A percentile compares a stretch with the other conserved stretches of the same genome.
Evolutionary conservation across 1,140 invertebrate species (phyloP).

Genomic region (Procambarus virginalis): DNA sequence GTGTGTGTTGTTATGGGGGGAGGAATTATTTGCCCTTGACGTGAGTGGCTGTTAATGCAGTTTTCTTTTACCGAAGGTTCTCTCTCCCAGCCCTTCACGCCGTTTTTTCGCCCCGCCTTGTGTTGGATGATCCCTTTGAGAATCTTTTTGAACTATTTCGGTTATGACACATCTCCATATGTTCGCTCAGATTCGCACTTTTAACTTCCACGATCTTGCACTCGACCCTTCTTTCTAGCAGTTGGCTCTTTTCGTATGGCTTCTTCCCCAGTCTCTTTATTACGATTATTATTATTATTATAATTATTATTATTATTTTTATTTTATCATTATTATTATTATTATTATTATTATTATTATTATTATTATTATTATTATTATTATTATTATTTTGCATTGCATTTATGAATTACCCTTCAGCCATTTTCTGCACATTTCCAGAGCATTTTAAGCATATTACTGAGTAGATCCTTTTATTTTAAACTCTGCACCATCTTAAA

Average conservation of each 20-base stretch:
- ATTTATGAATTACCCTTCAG: background rate
- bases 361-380: too few species aligned
- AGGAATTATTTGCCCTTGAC: slow-evolving; percentile 14
- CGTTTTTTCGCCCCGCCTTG: slow-evolving; percentile 11
- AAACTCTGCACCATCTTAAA: background rate
- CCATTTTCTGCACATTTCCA: slow-evolving; percentile 6
- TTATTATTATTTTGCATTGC: background rate
- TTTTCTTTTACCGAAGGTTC: background rate
- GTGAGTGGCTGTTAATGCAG: background rate
- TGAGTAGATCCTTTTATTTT: background rate
- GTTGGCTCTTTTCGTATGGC: background rate
- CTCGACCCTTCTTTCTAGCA: background rate
- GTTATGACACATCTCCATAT: slow-evolving; percentile 3
- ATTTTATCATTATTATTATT: too few species aligned
- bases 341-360: too few species aligned
- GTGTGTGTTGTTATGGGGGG: slow-evolving; percentile 17
- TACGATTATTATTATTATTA: background rate
- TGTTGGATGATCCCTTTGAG: background rate
- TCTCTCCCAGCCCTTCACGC: background rate
- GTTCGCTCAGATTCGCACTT: background rate
- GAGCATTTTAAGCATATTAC: slow-evolving; percentile 4
- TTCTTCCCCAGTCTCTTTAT: background rate
- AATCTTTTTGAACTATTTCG: background rate
- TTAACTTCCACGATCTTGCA: background rate
- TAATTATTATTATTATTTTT: too few species aligned